Conservation (phyloP, 35 echinoderm and acorn worm species). For the Apostichopus californicus region DNA sequence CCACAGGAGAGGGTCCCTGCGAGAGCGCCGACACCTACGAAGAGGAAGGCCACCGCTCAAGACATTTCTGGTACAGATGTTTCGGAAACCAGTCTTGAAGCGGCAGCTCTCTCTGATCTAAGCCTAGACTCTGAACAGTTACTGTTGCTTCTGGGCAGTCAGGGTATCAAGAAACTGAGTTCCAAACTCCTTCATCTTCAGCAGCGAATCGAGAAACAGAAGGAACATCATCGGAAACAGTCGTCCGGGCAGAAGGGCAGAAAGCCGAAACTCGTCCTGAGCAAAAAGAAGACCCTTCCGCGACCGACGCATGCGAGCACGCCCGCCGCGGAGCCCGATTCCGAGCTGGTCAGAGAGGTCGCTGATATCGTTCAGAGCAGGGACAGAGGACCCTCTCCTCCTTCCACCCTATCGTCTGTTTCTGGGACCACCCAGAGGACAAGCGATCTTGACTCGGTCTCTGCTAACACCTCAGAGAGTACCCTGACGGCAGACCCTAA, state of each 20-base stretch:
- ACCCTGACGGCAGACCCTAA: constrained; percentile 25
- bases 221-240: constrained; percentile 80
- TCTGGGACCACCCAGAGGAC: not conserved
- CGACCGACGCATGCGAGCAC: constrained; percentile 68
- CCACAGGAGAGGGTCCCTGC: constrained; percentile 20
- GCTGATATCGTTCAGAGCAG: constrained; percentile 50
- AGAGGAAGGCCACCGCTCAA: constrained; percentile 23
- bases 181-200: constrained; percentile 84
- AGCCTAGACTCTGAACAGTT: constrained; percentile 92
- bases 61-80: constrained; percentile 1
- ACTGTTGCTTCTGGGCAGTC: constrained; percentile 69
- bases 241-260: constrained; percentile 40
- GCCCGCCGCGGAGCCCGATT: constrained; percentile 50
- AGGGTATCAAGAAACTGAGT: constrained; percentile 84
- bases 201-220: constrained; percentile 87
- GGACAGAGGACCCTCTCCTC: constrained; percentile 1
- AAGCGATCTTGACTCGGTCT: constrained; percentile 16
- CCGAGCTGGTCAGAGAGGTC: constrained; percentile 32
- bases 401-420: constrained; percentile 51
- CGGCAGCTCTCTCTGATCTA: constrained; percentile 70
- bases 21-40: not conserved
- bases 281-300: constrained; percentile 53
- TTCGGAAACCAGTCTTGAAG: constrained; percentile 39
- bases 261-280: constrained; percentile 36
- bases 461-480: constrained; percentile 55